Evolutionary conservation across 2,113 vertebrate genomes (phyloP).

Genomic region (Limnothrissa miodon): DNA sequence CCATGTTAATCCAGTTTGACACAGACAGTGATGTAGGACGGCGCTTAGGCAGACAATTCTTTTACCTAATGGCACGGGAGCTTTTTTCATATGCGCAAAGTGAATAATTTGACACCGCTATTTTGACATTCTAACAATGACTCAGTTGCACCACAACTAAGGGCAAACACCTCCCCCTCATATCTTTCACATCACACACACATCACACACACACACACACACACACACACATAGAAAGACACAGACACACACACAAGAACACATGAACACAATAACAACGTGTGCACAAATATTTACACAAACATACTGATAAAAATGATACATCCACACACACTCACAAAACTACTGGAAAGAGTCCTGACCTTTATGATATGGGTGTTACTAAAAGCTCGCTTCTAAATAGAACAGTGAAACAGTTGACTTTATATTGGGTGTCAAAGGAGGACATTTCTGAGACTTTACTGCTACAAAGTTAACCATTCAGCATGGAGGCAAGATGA

Average conservation of each 20-base stretch:
- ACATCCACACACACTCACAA: constrained; percentile 8
- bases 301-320: neutral
- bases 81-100: constrained; percentile 25
- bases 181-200: constrained; percentile 36
- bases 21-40: neutral
- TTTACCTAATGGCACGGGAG: neutral
- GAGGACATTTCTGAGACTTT: neutral
- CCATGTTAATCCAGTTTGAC: neutral
- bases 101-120: constrained; percentile 49
- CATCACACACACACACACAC: neutral
- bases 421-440: neutral
- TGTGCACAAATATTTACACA: neutral
- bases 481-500: neutral
- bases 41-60: neutral
- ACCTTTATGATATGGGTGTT: neutral
- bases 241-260: neutral
- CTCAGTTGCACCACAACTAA: constrained; percentile 54
- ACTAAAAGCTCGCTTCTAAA: neutral
- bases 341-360: constrained; percentile 1
- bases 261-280: neutral
- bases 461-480: neutral
- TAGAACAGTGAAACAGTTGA: neutral
- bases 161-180: constrained; percentile 48
- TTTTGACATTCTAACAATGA: constrained; percentile 57
- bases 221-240: neutral